Conservation (phyloP, 2,888 invertebrate genomes). For the Xestia sexstrigata region DNA sequence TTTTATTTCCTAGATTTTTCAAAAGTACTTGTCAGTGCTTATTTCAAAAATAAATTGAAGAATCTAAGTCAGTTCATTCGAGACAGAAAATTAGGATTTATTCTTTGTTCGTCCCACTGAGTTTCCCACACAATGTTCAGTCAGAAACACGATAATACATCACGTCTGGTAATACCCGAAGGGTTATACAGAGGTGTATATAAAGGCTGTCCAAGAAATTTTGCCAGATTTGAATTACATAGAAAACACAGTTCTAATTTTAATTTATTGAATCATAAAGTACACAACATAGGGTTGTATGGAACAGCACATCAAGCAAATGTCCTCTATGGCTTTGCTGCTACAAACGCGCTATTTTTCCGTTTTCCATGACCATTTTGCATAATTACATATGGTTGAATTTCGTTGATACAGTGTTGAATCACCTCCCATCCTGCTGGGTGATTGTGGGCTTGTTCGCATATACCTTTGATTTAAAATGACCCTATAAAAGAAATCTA, state of each 20-base stretch:
- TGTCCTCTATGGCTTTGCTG: not conserved
- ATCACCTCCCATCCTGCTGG: not conserved
- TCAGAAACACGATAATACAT: not conserved
- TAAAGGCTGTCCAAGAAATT: not conserved
- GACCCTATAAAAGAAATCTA: too few species aligned
- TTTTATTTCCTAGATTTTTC: not conserved
- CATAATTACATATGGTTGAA: not conserved
- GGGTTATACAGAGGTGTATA: not conserved
- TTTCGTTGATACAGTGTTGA: not conserved
- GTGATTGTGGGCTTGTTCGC: not conserved
- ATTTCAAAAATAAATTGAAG: not conserved
- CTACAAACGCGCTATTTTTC: not conserved
- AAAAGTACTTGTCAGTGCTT: not conserved
- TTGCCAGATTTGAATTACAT: not conserved
- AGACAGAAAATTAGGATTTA: not conserved
- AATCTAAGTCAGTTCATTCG: not conserved
- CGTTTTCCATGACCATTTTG: not conserved
- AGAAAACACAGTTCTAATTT: not conserved
- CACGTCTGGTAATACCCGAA: not conserved
- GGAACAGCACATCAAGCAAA: not conserved
- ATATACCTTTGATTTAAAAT: not conserved
- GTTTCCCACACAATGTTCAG: not conserved
- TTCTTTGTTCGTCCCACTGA: too few species aligned
- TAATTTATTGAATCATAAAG: not conserved
- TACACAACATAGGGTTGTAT: not conserved